phyloP scores from a whole-genome alignment of 2,888 invertebrate genomes.

The Athetis lepigone region DNA sequence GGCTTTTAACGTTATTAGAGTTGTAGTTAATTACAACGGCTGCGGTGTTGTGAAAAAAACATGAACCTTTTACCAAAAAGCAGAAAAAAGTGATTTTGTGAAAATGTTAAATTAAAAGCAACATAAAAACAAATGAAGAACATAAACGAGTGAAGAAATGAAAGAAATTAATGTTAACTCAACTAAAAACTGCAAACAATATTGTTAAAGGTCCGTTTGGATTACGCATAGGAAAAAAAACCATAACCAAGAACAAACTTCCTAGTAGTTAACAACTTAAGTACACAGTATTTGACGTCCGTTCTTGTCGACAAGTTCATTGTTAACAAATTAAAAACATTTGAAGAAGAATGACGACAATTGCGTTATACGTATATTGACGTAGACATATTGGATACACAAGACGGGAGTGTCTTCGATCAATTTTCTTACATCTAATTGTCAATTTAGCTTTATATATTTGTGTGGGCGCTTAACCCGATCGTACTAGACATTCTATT shows the following conservation, averaged over 20 bases:
- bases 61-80: constrained; percentile 61
- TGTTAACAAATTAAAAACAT: constrained; percentile 60
- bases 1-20: constrained; percentile 22
- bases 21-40: constrained; percentile 47
- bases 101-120: constrained; percentile 58
- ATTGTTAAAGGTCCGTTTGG: neutral
- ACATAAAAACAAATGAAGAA: constrained; percentile 53
- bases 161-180: constrained; percentile 34
- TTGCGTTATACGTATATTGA: constrained; percentile 43
- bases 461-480: constrained; percentile 67
- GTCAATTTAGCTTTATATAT: constrained; percentile 55
- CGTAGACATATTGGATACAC: constrained; percentile 28
- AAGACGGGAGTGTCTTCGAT: constrained; percentile 16
- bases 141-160: constrained; percentile 47
- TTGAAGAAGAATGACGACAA: constrained; percentile 56
- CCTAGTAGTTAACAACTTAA: constrained; percentile 22
- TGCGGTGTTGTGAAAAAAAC: constrained; percentile 38
- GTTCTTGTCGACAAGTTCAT: constrained; percentile 52
- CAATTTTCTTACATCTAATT: constrained; percentile 55
- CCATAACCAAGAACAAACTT: constrained; percentile 25
- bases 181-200: constrained; percentile 18
- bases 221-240: constrained; percentile 12
- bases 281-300: constrained; percentile 38
- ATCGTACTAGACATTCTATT: constrained; percentile 80
- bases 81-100: constrained; percentile 51